Conservation (phyloP, 2,113 vertebrate genomes). For the Dipodomys ordii region DNA sequence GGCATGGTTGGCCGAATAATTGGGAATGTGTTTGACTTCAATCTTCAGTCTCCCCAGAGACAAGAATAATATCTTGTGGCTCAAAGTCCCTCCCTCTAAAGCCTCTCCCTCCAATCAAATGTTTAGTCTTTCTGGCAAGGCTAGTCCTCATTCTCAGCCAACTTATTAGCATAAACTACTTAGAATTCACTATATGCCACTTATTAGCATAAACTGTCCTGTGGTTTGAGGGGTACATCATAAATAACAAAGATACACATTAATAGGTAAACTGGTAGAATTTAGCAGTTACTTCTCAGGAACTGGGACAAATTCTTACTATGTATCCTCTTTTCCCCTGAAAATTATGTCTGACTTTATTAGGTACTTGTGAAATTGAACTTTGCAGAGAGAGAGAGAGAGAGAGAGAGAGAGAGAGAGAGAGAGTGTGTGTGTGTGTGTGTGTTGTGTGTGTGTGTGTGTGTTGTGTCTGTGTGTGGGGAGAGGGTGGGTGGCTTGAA, state of each 20-base stretch:
- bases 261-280: not conserved
- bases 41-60: not conserved
- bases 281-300: conserved; percentile 4
- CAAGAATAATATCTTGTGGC: not conserved
- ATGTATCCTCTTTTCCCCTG: not conserved
- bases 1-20: not conserved
- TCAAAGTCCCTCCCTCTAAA: not conserved
- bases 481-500: too few relatives aligned
- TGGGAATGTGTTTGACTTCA: not conserved
- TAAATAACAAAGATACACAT: not conserved
- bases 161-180: not conserved
- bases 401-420: too few relatives aligned
- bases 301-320: not conserved
- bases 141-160: not conserved
- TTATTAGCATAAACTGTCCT: not conserved
- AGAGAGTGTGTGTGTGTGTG: too few relatives aligned
- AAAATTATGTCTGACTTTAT: not conserved
- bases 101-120: not conserved
- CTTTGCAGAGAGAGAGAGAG: too few relatives aligned
- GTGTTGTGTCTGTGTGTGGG: too few relatives aligned
- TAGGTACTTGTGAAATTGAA: not conserved
- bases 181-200: not conserved
- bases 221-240: not conserved
- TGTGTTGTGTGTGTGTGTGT: too few relatives aligned
- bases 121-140: not conserved